Base-by-base conservation (phyloP, 2,113 vertebrate genomes). In the Notarius quadriscutis region DNA sequence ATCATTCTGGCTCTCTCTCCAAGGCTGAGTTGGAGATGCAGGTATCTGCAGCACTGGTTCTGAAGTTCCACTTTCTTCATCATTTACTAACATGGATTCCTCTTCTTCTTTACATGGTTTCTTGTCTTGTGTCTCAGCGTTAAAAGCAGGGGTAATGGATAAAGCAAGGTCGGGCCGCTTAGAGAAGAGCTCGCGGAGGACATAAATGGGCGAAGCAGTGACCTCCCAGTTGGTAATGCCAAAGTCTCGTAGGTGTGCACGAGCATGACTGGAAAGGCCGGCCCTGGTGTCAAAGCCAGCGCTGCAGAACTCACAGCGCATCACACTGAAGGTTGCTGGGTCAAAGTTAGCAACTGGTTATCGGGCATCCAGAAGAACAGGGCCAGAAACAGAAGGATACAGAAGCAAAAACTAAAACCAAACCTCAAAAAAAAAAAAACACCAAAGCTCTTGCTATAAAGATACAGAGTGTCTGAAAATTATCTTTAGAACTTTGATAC, bases 161-260 rank as follows among this genome's bases (percentile, higher is more conserved):
- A 96, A 82, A 0, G 95, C 96, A 2, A 95, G 95, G 93, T 98
- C 97, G 0, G 97, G 92, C 0, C 97, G 96, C 90, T 96, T 97
- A 91, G 97, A 97, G 91, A 99, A 95, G 51, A 99, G 92, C 94
- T 98, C 96, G 84, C 97, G 95, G 75, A 99, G 95, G 87, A 99
- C 97, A 93, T 97, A 97, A 88, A 99, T 99, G 1, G 98, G 98
- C 0, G 97, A 99, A 87, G 98, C 95, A 60, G 97, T 99, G 72
- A 99, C 96, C 74, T 99, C 97, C 98, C 98, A 99, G 95, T 99
- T 99, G 88, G 97, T 98, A 92, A 99, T 99, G 41, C 97, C 97
- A 7, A 99, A 98, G 93, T 99, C 98, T 0, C 98, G 94, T 57
- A 99, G 96, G 92, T 99, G 98, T 63, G 98, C 98, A 11, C 98